phyloP scores from a whole-genome alignment of 2,888 invertebrate genomes.

The Heterodera filipjevi region DNA sequence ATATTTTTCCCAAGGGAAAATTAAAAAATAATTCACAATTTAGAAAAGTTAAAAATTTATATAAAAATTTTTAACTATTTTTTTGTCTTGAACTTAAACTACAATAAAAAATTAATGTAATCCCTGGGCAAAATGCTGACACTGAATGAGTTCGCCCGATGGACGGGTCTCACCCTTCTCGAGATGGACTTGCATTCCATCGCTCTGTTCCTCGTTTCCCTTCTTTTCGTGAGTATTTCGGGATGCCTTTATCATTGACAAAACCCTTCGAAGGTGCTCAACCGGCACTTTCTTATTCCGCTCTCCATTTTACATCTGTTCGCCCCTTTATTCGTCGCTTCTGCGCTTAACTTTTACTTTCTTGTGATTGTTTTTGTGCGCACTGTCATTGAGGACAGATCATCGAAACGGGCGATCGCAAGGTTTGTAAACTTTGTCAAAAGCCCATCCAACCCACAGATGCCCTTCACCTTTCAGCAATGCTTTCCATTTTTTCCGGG shows the following conservation, averaged over 20 bases:
- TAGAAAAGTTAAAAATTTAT: no score
- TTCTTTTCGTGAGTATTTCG: constrained; percentile 72
- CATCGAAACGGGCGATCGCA: constrained; percentile 69
- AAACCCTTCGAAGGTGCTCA: constrained; percentile 33
- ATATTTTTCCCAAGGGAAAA: no score
- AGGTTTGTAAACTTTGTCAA: constrained; percentile 35
- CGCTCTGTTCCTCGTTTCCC: constrained; percentile 80
- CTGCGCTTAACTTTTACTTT: constrained; percentile 90
- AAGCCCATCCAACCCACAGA: constrained; percentile 11
- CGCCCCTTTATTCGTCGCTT: constrained; percentile 86
- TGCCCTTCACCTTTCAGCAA: constrained; percentile 37
- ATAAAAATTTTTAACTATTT: no score
- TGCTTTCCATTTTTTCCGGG: constrained; percentile 43
- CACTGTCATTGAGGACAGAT: constrained; percentile 78
- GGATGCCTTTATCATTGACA: no score
- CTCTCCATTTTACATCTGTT: constrained; percentile 87
- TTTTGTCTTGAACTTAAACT: no score
- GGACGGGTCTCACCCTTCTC: constrained; percentile 91
- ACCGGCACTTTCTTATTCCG: constrained; percentile 25
- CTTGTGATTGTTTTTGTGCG: constrained; percentile 91
- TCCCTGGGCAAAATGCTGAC: constrained; percentile 80
- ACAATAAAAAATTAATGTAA: no score
- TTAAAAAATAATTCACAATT: no score
- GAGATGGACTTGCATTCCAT: constrained; percentile 90
- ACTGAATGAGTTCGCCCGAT: constrained; percentile 83